A percentile compares a stretch with the other conserved stretches of the same genome.
These are phyloP conservation scores for Melieria picta DNA, from an alignment of 2,888 invertebrate species.

Conservation along the genomic window DNA sequence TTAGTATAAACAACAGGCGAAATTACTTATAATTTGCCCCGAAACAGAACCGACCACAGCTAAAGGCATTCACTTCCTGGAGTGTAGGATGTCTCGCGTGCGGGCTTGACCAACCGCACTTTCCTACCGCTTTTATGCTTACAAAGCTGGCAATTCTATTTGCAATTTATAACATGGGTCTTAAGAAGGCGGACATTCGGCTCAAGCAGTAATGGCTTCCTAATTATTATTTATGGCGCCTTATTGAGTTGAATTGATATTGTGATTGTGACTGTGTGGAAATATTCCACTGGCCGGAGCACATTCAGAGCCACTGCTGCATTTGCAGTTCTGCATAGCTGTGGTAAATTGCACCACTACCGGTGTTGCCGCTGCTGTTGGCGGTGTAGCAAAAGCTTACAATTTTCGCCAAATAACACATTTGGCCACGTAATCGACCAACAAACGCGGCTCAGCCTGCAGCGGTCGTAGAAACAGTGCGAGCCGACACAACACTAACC, in stretches of 20 bases:
- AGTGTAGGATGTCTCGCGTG: no score
- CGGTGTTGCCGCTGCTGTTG: neutral
- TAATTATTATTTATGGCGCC: slow-evolving; percentile 56
- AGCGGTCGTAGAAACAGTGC: slow-evolving; percentile 14
- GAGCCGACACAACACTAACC: slow-evolving; percentile 20
- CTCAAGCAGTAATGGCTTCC: slow-evolving; percentile 48
- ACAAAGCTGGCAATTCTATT: no score
- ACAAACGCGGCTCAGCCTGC: slow-evolving; percentile 34
- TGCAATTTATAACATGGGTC: no score
- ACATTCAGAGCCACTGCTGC: slow-evolving; percentile 4
- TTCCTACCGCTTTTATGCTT: no score
- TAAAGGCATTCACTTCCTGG: no score
- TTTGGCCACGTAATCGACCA: slow-evolving; percentile 47
- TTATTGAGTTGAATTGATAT: slow-evolving; percentile 44
- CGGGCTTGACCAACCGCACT: no score
- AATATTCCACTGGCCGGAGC: no score
- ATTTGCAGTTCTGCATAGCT: slow-evolving; percentile 35
- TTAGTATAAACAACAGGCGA: no score
- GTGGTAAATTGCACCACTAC: slow-evolving; percentile 25
- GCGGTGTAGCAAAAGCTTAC: slow-evolving; percentile 34
- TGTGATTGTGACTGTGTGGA: slow-evolving; percentile 1
- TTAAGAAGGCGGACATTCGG: neutral
- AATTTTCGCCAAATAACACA: slow-evolving; percentile 49
- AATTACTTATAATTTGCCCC: no score
- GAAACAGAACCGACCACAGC: no score